Evolutionary conservation across 1,140 invertebrate genomes (phyloP), one percentile per base, ranked within the genome.

Genomic region (Temnothorax nylanderi): DNA sequence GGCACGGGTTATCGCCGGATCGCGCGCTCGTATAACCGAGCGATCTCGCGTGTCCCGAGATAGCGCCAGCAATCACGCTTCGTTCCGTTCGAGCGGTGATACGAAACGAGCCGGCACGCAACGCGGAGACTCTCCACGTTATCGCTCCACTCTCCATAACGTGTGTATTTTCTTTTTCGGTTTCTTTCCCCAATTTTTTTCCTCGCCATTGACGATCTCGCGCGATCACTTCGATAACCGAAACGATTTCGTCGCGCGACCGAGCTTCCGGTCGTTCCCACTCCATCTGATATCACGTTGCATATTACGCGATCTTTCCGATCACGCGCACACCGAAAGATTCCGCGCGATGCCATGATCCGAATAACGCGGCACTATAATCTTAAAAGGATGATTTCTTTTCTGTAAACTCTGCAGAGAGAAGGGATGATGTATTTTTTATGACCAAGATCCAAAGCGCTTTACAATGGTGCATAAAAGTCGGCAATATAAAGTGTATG

Each of bases 1-100:
- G 37, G 21, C 84, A 37, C 41, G 56, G 74, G 49, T 87, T 87
- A 87, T 82, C 85, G 62, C 51, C 54, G 64, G 47, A 81, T 81
- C 77, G 49, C 64, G 74, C 77, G 34, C 62, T 67, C 34, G 44
- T 49, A 54, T 34, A 69, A 65, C 34, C 41, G 80, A 26, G 21
- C 78, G 80, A 84, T 75, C 86, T 87, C 69, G 86, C 86, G 51
- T 87, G 86, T 64, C 56, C 60, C 86, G 67, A 60, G 72, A 87
- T 87, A 82, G 41, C 85, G 80, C 69, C 62, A 10, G 69, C 80
- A 87, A 87, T 85, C 80, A 87, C 85, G 65, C 76, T 85, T 84
- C 60, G 80, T 84, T 87, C 67, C 69, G 62, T 87, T 84, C 71
- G 69, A 75, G n/a, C 37, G 54, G 77, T 32, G 77, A 69, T 67